A percentile compares a stretch with the other conserved stretches of the same genome.
phyloP scores from a whole-genome alignment of 2,797 vertebrate genomes.

The Molossus molossus region DNA sequence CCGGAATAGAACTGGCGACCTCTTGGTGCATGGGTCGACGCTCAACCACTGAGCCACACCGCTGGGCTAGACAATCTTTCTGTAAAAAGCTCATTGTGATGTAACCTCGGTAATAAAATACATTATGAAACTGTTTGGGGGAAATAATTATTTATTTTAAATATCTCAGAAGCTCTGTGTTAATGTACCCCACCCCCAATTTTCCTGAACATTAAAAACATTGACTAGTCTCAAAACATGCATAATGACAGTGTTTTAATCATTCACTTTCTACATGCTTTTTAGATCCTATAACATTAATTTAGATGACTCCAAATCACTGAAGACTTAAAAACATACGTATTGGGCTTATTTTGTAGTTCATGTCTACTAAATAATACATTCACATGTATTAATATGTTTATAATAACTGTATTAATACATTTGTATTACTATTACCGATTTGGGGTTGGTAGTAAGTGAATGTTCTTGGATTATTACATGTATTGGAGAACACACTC shows the following conservation, averaged over 20 bases:
- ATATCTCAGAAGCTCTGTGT: constrained; percentile 84
- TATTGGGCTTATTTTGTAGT: constrained; percentile 78
- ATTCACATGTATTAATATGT: constrained; percentile 53
- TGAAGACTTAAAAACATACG: constrained; percentile 66
- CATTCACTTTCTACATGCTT: background rate
- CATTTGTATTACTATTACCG: constrained; percentile 78
- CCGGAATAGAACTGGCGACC: no score
- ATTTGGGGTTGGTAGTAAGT: constrained; percentile 78
- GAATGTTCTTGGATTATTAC: constrained; percentile 57
- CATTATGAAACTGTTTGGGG: constrained; percentile 35
- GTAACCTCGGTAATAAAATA: constrained; percentile 47
- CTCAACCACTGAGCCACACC: no score
- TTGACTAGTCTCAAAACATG: constrained; percentile 66
- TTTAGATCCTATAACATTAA: constrained; percentile 31
- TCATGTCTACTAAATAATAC: constrained; percentile 65
- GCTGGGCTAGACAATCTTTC: background rate
- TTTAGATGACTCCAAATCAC: constrained; percentile 42
- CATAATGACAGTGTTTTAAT: background rate
- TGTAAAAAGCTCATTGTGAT: background rate
- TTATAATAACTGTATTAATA: constrained; percentile 65
- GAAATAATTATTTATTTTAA: constrained; percentile 86
- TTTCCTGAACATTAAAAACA: constrained; percentile 63
- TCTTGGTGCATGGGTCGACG: no score
- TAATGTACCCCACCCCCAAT: constrained; percentile 63
- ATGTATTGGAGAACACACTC: constrained; percentile 55